phyloP scores from a whole-genome alignment of 2,113 vertebrate genomes.

The Serilophus lunatus region DNA sequence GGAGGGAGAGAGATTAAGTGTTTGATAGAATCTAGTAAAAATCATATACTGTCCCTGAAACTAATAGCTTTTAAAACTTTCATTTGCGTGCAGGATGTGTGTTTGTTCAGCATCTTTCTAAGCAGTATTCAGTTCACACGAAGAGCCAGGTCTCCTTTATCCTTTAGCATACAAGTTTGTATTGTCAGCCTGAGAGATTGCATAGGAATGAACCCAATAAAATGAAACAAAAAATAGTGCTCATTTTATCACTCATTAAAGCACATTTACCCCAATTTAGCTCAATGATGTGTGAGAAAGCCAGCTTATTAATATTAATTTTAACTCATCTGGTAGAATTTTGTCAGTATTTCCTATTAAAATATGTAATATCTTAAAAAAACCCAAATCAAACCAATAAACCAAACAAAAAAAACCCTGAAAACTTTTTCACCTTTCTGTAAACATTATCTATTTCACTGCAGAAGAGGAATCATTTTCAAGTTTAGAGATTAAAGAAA shows the following conservation, averaged over 20 bases:
- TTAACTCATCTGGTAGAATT: neutral
- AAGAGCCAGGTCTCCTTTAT: neutral
- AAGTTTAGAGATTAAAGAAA: neutral
- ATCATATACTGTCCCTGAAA: neutral
- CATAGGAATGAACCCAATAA: neutral
- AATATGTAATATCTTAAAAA: neutral
- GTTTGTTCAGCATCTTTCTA: neutral
- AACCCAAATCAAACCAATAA: neutral
- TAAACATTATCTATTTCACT: neutral
- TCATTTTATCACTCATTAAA: neutral
- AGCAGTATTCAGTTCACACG: neutral
- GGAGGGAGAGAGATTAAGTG: neutral
- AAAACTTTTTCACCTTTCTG: neutral
- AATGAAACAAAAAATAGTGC: neutral
- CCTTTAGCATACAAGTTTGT: neutral
- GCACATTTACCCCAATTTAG: neutral
- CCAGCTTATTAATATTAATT: neutral
- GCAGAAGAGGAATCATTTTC: neutral
- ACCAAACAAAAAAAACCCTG: neutral
- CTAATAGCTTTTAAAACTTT: neutral
- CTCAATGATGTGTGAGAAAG: neutral
- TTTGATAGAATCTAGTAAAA: neutral
- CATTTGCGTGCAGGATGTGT: neutral
- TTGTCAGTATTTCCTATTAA: neutral
- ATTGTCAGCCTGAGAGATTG: neutral